Conservation (phyloP, 2,888 invertebrate species). For the Creontiades dilutus region DNA sequence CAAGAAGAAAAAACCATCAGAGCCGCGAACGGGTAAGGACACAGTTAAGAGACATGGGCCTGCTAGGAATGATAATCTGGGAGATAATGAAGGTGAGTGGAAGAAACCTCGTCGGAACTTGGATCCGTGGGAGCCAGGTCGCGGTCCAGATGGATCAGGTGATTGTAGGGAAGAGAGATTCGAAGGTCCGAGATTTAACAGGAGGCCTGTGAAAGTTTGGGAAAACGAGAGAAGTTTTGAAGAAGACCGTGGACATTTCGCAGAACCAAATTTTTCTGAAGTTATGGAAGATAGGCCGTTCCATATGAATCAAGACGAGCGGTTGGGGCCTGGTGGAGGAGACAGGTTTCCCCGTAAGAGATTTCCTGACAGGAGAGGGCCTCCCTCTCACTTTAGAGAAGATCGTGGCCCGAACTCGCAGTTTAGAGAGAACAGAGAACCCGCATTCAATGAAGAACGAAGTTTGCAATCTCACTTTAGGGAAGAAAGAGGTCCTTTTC, state of each 20-base stretch:
- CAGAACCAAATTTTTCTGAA: background rate
- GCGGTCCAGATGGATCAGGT: background rate
- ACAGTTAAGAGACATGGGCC: constrained; percentile 49
- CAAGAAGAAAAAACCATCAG: background rate
- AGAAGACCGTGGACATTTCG: background rate
- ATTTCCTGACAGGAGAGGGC: constrained; percentile 13
- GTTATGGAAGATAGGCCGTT: background rate
- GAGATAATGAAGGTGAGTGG: constrained; percentile 8
- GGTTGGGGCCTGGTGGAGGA: background rate
- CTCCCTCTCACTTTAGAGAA: background rate
- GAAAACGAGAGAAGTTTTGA: background rate
- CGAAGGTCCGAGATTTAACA: background rate
- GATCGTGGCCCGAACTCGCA: background rate
- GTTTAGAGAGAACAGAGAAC: background rate
- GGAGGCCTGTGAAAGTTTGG: background rate
- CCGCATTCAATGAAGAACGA: constrained; percentile 17
- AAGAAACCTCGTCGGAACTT: background rate
- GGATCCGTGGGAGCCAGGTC: constrained; percentile 33
- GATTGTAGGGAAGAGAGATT: background rate
- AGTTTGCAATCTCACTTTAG: background rate
- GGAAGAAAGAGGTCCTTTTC: background rate
- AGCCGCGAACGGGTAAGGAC: constrained; percentile 15
- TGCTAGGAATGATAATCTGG: constrained; percentile 32
- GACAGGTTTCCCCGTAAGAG: background rate
- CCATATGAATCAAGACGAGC: background rate